Percentiles rank a stretch among this genome's conserved stretches.
Conservation (phyloP, 37 sponge, comb jelly and placozoan genomes). For the Amphimedon queenslandica region DNA sequence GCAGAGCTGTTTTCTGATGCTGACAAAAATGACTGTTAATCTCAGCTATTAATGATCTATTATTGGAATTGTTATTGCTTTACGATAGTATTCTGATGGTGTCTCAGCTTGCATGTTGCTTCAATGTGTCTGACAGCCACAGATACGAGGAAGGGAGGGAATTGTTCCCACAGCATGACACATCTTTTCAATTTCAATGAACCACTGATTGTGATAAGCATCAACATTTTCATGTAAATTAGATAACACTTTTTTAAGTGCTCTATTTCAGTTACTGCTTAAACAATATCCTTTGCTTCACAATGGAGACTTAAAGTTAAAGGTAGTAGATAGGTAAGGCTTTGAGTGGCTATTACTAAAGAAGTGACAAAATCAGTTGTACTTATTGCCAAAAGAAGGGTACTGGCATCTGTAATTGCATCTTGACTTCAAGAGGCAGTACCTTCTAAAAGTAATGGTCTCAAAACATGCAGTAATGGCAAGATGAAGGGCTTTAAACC, state of each 20-base stretch:
- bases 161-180: conserved; percentile 10
- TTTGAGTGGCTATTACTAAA: conserved; percentile 41
- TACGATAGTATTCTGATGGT: conserved; percentile 21
- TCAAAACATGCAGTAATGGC: conserved; percentile 60
- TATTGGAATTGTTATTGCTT: conserved; percentile 26
- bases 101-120: conserved; percentile 17
- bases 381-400: conserved; percentile 39
- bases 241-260: conserved; percentile 8
- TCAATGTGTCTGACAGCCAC: conserved; percentile 32
- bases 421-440: conserved; percentile 38
- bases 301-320: conserved; percentile 49
- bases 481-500: conserved; percentile 31
- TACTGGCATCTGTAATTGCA: conserved; percentile 54
- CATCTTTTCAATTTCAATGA: conserved; percentile 23
- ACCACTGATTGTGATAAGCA: conserved; percentile 28
- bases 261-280: conserved; percentile 47
- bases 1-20: conserved; percentile 46
- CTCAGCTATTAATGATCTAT: conserved; percentile 32
- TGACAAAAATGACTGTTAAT: conserved; percentile 9
- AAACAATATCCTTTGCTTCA: conserved; percentile 53
- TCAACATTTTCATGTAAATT: conserved; percentile 33
- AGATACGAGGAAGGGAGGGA: conserved; percentile 34
- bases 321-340: conserved; percentile 40
- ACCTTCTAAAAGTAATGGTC: conserved; percentile 41
- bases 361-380: conserved; percentile 49